Base-by-base conservation (phyloP, 2,797 vertebrate species). In the Epinephelus coioides region DNA sequence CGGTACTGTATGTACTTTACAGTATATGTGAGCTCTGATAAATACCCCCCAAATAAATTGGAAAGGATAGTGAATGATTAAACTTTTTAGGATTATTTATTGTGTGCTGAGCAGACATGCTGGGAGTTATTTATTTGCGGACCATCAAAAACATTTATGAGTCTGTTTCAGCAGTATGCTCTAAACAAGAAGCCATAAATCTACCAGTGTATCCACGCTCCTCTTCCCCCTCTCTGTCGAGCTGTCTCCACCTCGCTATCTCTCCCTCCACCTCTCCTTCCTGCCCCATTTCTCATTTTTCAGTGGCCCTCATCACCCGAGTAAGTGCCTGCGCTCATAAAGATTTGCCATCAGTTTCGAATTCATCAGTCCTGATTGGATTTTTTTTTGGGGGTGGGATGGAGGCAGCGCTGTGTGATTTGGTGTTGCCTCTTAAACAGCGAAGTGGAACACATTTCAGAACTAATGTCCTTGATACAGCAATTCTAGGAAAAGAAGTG, bases 61-160 rank as follows among this genome's bases (percentile, higher is more conserved):
- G 53, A 67, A 23, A 66, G 80, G 80, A 84, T 65, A n/a, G 78
- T 76, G 67, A 86, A 86, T 90, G 89, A 94, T 94, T 87, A 87
- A 83, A 90, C 50, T 81, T 90, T 90, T 88, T 55, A 66, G 78
- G 66, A 87, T 92, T 93, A 94, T 95, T 95, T 94, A 95, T 87
- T 59, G 78, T 66, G 30, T 92, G 91, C 93, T 94, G 94, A 95
- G 87, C 81, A 72, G 77, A 89, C 91, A 79, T 55, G 82, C 80
- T 79, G 74, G 69, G 77, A 78, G 84, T 91, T 92, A 94, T 94
- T 95, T 94, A 94, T 93, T 85, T 79, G 63, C 43, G 4, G 56
- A 56, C 82, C 87, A 90, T 93, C 87, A 90, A 89, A 93, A 92
- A 94, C 92, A 91, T 95, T 95, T 92, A 95, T 91, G 92, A 92